Base-by-base conservation (phyloP, 1,140 invertebrate genomes). In the Drosophila bifasciata region DNA sequence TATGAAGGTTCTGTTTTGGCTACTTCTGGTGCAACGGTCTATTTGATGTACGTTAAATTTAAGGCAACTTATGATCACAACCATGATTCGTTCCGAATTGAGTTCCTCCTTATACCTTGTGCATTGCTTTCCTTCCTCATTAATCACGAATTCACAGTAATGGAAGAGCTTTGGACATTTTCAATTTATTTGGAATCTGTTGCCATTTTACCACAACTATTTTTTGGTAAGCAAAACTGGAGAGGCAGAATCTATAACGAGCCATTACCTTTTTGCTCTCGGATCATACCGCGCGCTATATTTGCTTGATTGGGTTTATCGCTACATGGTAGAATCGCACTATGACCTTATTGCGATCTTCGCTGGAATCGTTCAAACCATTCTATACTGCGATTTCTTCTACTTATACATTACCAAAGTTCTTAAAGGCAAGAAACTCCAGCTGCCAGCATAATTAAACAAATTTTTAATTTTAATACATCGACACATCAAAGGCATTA, bases 381-480 rank as follows among this genome's bases (percentile, higher is more conserved):
- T 99, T 58, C 94, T 99, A 28, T 99, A 99, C 93, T 99, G 98
- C 93, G 99, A 99, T 93, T 99, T 99, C 94, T 99, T 99, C 94
- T 99, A 99, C 93, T 94, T 99, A 55, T 99, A 99, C 92, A 97
- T 99, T 92, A 99, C 98, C 91, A 99, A 99, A 98, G 97, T 99
- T 91, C 94, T 98, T 81, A 98, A 98, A 93, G 97, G 97, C 84
- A 98, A 98, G 93, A 98, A 98, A 92, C 93, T 99, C 66, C 97
- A 97, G 92, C 92, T 99, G 92, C 97, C 97, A 88, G 97, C 97
- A 92, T 99, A 97, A 95, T 36, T 36, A 36, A 36, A 36, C 11
- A 1, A 32, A 36, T 36, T 36, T 9, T 36, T 36, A 36, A 36
- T 11, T 13, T 36, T 36, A 36, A 36, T 11, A n/a, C n/a, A 36